phyloP scores from a whole-genome alignment of 64 coral and sea anemone species.

The Porites lutea region DNA sequence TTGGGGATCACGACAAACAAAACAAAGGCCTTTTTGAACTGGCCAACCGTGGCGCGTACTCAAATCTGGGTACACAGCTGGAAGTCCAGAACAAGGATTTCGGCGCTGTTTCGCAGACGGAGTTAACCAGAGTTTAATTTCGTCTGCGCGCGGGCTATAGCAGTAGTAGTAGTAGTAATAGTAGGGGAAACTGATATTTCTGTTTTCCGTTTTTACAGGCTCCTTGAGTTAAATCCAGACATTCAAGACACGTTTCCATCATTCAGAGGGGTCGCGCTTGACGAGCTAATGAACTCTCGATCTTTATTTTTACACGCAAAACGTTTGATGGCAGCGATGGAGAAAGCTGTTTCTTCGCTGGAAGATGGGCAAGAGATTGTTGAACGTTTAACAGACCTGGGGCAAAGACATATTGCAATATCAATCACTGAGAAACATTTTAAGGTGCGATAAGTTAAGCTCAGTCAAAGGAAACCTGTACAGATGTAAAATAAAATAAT shows the following conservation, averaged over 20 bases:
- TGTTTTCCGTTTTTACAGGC: not conserved
- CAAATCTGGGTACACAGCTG: too few species aligned
- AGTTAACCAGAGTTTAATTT: too few species aligned
- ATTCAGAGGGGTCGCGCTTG: slow-evolving; percentile 6
- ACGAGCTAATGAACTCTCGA: slow-evolving; percentile 17
- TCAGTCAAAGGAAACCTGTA: too few species aligned
- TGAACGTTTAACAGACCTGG: slow-evolving; percentile 6
- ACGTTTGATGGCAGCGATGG: slow-evolving; percentile 41
- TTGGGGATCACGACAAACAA: too few species aligned
- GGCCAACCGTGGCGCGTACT: too few species aligned
- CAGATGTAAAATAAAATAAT: too few species aligned
- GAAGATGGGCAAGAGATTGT: not conserved
- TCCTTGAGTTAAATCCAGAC: slow-evolving; percentile 26
- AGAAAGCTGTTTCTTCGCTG: slow-evolving; percentile 38
- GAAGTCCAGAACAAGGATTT: too few species aligned
- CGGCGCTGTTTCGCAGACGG: too few species aligned
- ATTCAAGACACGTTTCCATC: slow-evolving; percentile 35
- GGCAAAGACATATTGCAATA: slow-evolving; percentile 28
- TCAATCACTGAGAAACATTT: slow-evolving; percentile 29
- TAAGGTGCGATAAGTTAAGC: not conserved
- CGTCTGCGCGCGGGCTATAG: too few species aligned
- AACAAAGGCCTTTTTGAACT: too few species aligned
- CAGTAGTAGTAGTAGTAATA: too few species aligned
- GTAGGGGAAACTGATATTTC: not conserved
- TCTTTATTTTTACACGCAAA: slow-evolving; percentile 24